These are phyloP conservation scores for Ahaetulla prasina DNA, from an alignment of 2,113 vertebrate genomes.

Conservation along the genomic window DNA sequence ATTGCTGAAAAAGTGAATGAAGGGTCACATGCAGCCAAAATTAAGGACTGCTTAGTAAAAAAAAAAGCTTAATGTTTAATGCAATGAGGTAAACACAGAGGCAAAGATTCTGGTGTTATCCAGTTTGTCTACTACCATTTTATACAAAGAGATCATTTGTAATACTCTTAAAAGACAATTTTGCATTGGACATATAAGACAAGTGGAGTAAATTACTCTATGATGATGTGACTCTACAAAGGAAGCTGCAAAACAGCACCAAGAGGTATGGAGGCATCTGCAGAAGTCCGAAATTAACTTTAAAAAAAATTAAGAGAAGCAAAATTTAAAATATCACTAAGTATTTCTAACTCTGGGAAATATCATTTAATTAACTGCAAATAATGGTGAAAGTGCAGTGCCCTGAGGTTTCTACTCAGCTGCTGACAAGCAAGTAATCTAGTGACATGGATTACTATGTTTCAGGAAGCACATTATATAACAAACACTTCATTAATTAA, in stretches of 20 bases:
- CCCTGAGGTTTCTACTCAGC: not conserved
- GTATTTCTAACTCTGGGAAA: not conserved
- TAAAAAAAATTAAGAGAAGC: not conserved
- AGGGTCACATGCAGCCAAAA: not conserved
- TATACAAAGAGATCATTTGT: not conserved
- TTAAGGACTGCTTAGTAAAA: not conserved
- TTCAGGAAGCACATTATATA: not conserved
- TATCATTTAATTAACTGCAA: not conserved
- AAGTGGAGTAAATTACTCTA: not conserved
- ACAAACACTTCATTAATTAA: not conserved
- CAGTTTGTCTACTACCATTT: not conserved
- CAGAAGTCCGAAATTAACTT: not conserved
- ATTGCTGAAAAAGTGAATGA: not conserved
- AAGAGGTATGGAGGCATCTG: not conserved
- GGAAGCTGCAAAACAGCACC: not conserved
- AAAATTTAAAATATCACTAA: not conserved
- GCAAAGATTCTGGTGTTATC: not conserved
- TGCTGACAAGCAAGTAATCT: not conserved
- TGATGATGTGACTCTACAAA: not conserved
- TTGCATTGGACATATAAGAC: not conserved
- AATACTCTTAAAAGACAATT: not conserved
- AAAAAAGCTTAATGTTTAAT: not conserved
- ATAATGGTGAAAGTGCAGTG: not conserved
- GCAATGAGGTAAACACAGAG: not conserved
- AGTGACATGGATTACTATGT: not conserved